These are phyloP conservation scores for Brachymystax lenok DNA, from an alignment of 2,797 vertebrate species.

Conservation along the genomic window DNA sequence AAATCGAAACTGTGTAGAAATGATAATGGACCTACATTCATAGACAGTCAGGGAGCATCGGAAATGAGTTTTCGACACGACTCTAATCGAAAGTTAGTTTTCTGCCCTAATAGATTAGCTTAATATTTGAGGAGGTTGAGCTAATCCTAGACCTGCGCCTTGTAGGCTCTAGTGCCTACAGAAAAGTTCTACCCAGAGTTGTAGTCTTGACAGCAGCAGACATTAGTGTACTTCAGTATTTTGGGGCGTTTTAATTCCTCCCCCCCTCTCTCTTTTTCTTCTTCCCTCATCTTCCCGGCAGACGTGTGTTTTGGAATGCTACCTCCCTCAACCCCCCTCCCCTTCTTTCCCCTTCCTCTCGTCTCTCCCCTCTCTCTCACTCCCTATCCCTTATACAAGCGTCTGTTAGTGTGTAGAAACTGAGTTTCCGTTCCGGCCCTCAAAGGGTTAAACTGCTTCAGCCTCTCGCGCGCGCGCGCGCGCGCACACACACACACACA, in stretches of 20 bases:
- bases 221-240: neutral
- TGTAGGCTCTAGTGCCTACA: no score
- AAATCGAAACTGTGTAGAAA: no score
- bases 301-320: slow-evolving; percentile 62
- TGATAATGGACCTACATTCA: no score
- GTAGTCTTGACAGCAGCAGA: neutral
- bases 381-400: slow-evolving; percentile 3
- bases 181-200: neutral
- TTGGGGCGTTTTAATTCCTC: neutral
- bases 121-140: neutral
- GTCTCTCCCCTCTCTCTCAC: slow-evolving; percentile 10
- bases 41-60: no score
- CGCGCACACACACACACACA: slow-evolving; percentile 50
- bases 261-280: slow-evolving; percentile 2
- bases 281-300: slow-evolving; percentile 14
- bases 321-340: slow-evolving; percentile 9
- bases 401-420: slow-evolving; percentile 47
- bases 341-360: slow-evolving; percentile 14
- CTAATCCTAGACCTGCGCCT: slow-evolving; percentile 25
- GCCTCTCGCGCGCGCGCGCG: slow-evolving; percentile 65
- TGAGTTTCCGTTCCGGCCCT: slow-evolving; percentile 45
- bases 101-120: neutral
- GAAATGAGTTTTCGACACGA: neutral
- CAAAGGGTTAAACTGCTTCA: slow-evolving; percentile 85
- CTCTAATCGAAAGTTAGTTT: slow-evolving; percentile 12